A percentile compares a stretch with the other conserved stretches of the same genome.
Conservation (phyloP, 2,888 invertebrate genomes). For the Cenopis cana region DNA sequence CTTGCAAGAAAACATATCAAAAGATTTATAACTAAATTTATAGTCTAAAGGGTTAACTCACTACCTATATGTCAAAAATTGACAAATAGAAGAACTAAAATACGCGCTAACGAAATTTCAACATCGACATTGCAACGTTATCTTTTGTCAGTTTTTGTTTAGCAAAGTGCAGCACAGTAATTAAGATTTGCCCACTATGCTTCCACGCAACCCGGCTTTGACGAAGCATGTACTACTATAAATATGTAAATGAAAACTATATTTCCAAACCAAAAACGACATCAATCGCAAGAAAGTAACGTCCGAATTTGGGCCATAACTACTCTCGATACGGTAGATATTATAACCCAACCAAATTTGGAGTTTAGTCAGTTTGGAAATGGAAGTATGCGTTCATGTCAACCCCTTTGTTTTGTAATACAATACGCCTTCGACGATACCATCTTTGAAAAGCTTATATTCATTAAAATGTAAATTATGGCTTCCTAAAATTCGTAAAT, state of each 20-base stretch:
- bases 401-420: slow-evolving; percentile 29
- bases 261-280: not conserved
- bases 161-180: slow-evolving; percentile 25
- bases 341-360: not conserved
- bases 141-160: not conserved
- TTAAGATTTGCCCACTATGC: slow-evolving; percentile 10
- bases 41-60: too few relatives aligned
- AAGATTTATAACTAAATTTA: too few relatives aligned
- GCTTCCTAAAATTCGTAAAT: not conserved
- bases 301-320: not conserved
- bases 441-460: slow-evolving; percentile 9
- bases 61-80: too few relatives aligned
- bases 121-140: not conserved
- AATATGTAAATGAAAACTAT: slow-evolving; percentile 16
- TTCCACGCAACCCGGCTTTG: slow-evolving; percentile 6
- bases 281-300: not conserved
- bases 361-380: not conserved
- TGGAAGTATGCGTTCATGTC: slow-evolving; percentile 20
- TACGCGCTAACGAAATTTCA: too few relatives aligned
- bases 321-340: not conserved
- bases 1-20: too few relatives aligned
- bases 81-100: too few relatives aligned
- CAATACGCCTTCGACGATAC: slow-evolving; percentile 28
- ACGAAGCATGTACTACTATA: not conserved
- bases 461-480: not conserved